phyloP scores from a whole-genome alignment of 2,888 invertebrate genomes.

The Melipona bicolor region DNA sequence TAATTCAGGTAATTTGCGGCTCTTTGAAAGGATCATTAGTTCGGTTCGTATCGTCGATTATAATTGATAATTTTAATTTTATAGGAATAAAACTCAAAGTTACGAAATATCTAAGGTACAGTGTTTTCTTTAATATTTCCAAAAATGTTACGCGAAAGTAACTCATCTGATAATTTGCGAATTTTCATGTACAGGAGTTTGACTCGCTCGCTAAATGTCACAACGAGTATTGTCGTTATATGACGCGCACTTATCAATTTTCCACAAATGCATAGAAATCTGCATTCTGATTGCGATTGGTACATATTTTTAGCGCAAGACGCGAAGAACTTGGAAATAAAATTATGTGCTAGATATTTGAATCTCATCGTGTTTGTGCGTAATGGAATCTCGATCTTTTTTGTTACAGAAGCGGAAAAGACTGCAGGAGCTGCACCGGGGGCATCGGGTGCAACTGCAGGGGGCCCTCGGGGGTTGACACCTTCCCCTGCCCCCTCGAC shows the following conservation, averaged over 20 bases:
- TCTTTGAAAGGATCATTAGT: not conserved
- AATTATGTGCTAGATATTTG: too few relatives aligned
- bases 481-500: slow-evolving; percentile 78
- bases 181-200: too few relatives aligned
- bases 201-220: too few relatives aligned
- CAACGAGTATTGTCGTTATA: too few relatives aligned
- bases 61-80: not conserved
- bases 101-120: too few relatives aligned
- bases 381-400: slow-evolving; percentile 52
- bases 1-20: not conserved
- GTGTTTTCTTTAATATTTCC: too few relatives aligned
- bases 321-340: not conserved
- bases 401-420: slow-evolving; percentile 78
- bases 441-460: slow-evolving; percentile 75
- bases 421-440: slow-evolving; percentile 76
- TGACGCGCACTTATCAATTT: too few relatives aligned
- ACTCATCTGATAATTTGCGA: too few relatives aligned
- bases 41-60: not conserved
- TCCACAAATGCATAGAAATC: too few relatives aligned
- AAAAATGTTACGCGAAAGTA: too few relatives aligned
- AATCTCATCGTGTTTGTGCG: not conserved
- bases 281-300: not conserved
- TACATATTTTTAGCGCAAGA: not conserved
- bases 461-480: slow-evolving; percentile 77
- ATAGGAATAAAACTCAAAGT: too few relatives aligned